A percentile compares a stretch with the other conserved stretches of the same genome.
Evolutionary conservation across 64 coral and sea anemone genomes (phyloP).

Genomic region (Porites lutea): DNA sequence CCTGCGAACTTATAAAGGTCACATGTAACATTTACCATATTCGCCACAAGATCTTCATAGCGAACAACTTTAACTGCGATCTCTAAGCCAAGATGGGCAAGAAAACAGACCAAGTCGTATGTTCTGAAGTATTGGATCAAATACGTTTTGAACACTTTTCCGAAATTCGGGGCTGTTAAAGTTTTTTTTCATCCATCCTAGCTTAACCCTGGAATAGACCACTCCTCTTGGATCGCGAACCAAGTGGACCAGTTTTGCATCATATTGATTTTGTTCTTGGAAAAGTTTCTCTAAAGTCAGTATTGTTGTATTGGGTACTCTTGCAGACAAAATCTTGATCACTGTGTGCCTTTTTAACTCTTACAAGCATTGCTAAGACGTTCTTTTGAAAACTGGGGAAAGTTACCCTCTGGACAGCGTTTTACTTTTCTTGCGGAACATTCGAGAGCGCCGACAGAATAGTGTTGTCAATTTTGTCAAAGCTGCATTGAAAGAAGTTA

Average conservation of each 20-base stretch:
- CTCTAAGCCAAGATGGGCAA: background rate
- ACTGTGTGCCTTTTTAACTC: background rate
- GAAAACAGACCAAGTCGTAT: background rate
- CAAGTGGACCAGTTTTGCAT: background rate
- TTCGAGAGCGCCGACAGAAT: background rate
- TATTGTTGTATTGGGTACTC: background rate
- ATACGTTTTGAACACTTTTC: background rate
- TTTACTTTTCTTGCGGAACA: background rate
- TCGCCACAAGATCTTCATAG: background rate
- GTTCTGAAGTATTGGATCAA: background rate
- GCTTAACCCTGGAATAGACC: background rate
- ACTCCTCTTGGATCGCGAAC: conserved; percentile 3
- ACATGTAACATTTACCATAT: background rate
- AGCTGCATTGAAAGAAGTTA: background rate
- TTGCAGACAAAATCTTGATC: background rate
- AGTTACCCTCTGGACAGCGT: background rate
- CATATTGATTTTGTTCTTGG: background rate
- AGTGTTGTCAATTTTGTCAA: background rate
- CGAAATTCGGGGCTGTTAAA: background rate
- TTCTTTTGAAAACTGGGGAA: background rate
- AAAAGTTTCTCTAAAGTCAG: background rate
- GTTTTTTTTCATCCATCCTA: background rate
- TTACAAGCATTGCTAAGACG: background rate
- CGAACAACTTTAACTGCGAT: conserved; percentile 3
- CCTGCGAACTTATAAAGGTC: background rate